These are phyloP conservation scores for Champsocephalus esox DNA, from an alignment of 2,797 vertebrate genomes.

Conservation along the genomic window DNA sequence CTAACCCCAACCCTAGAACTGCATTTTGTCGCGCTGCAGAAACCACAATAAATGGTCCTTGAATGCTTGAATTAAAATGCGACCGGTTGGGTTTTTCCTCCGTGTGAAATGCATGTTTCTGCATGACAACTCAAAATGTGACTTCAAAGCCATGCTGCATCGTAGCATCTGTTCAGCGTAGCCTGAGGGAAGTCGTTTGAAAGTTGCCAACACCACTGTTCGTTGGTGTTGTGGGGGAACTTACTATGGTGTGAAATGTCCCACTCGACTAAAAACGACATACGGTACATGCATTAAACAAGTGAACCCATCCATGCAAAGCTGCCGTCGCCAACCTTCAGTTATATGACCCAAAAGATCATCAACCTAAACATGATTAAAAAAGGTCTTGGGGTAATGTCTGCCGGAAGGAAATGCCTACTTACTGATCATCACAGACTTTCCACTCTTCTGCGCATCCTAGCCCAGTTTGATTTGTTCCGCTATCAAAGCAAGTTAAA, in stretches of 20 bases:
- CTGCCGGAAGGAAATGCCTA: too few relatives aligned
- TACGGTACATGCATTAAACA: background rate
- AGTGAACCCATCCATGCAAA: background rate
- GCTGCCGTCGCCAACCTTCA: background rate
- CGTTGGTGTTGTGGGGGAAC: conserved; percentile 36
- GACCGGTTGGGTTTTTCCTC: background rate
- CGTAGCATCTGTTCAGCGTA: conserved; percentile 50
- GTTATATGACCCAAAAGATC: conserved; percentile 11
- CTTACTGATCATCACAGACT: background rate
- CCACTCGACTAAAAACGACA: conserved; percentile 14
- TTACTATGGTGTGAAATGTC: conserved; percentile 10
- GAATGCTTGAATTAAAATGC: conserved; percentile 2
- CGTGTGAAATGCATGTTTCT: conserved; percentile 18
- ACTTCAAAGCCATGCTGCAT: conserved; percentile 48
- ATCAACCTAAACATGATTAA: background rate
- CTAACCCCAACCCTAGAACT: too few relatives aligned
- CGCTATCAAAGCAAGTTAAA: conserved; percentile 22
- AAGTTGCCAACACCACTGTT: conserved; percentile 61
- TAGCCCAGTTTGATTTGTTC: background rate
- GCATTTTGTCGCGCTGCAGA: too few relatives aligned
- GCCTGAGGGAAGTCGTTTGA: conserved; percentile 63
- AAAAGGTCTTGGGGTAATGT: background rate
- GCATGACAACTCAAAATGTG: conserved; percentile 34
- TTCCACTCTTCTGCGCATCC: background rate
- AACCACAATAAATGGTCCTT: too few relatives aligned